Evolutionary conservation across 2,797 vertebrate species (phyloP), one percentile per base, ranked within the genome.

Genomic region (Peromyscus melanophrys): DNA sequence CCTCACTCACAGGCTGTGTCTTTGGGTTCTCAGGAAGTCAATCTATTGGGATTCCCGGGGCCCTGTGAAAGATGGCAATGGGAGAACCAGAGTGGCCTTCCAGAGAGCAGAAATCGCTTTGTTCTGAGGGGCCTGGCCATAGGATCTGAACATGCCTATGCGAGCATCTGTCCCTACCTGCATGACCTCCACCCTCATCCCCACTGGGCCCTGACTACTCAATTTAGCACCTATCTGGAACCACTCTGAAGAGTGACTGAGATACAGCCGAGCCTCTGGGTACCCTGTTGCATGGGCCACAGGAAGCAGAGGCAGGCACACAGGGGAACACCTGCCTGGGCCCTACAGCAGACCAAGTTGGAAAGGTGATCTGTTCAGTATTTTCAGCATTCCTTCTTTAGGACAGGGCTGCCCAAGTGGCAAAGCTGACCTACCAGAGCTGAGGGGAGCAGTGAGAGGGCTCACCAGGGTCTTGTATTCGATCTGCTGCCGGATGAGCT

Each of bases 391-490:
- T 25, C 16, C 37, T 23, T 75, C 29, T 16, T n/a, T 21, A 14
- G 34, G 34, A 59, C 8, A 71, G 71, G 31, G 63, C 75, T 81
- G 52, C 3, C 55, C 7, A 11, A 78, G 86, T 3, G 29, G 1
- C n/a, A 4, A 49, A 31, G 19, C 19, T 27, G 0, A 0, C 0
- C 81, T 67, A 25, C 43, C 81, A 43, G 29, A 34, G 61, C 40
- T 49, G 27, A 61, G 29, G 6, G 73, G 19, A 31, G 29, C 57
- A 1, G 0, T 0, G 59, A 40, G 52, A 31, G 0, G 46, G 84
- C 99, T 99, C 98, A 99, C 99, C 99, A 99, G 98, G 1, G 99
- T 99, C 98, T 99, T 99, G 99, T 99, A 99, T 99, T 99, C 99
- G 49, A 99, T 99, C 99, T 99, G 99, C 98, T 99, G 99, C 52